Percentiles rank a stretch among this genome's conserved stretches.
Conservation (phyloP, 1,140 invertebrate species). For the Caenorhabditis tropicalis region DNA sequence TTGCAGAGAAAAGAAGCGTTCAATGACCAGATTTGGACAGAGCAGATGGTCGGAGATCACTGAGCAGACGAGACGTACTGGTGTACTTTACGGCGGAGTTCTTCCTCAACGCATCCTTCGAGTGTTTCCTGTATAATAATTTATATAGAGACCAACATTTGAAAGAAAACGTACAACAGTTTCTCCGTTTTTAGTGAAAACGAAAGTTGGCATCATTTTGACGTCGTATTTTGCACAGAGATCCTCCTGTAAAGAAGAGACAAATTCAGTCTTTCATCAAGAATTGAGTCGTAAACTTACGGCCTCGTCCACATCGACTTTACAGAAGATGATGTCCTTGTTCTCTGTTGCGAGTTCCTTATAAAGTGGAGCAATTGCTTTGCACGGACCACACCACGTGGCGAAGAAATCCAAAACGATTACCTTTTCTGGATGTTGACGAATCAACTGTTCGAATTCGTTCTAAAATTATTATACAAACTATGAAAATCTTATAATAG, state of each 20-base stretch:
- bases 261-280: not conserved
- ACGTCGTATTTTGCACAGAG: slow-evolving; percentile 65
- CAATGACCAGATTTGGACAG: not conserved
- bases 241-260: slow-evolving; percentile 56
- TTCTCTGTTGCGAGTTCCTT: slow-evolving; percentile 69
- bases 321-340: slow-evolving; percentile 58
- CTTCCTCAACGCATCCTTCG: slow-evolving; percentile 21
- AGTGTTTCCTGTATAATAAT: not conserved
- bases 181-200: slow-evolving; percentile 67
- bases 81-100: slow-evolving; percentile 7
- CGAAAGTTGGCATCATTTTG: slow-evolving; percentile 71
- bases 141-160: not conserved
- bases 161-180: slow-evolving; percentile 55
- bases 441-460: slow-evolving; percentile 4
- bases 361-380: slow-evolving; percentile 83
- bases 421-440: slow-evolving; percentile 78
- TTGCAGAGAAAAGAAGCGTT: slow-evolving; percentile 16
- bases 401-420: slow-evolving; percentile 84
- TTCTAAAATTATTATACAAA: not conserved
- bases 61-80: not conserved
- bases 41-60: slow-evolving; percentile 24
- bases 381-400: slow-evolving; percentile 85
- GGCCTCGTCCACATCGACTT: slow-evolving; percentile 66
- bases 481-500: not conserved
- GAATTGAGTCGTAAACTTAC: not conserved